A percentile compares a stretch with the other conserved stretches of the same genome.
These are phyloP conservation scores for Tribolium freemani DNA, from an alignment of 2,888 invertebrate species.

Conservation along the genomic window DNA sequence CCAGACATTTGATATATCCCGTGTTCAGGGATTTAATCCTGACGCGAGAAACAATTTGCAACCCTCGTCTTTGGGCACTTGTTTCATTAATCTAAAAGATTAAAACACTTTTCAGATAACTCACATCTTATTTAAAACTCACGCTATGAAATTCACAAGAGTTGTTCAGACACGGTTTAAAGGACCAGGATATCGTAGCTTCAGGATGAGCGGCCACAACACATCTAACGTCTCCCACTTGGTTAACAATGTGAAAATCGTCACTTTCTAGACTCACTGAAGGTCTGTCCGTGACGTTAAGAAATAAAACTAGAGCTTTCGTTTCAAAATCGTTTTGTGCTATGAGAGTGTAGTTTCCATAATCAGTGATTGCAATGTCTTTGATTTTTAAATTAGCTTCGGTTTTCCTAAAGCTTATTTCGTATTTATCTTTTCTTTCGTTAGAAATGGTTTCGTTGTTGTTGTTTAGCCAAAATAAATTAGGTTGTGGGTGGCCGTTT, in stretches of 20 bases:
- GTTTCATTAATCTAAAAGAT: constrained; percentile 49
- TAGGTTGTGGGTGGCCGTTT: constrained; percentile 72
- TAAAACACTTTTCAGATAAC: background rate
- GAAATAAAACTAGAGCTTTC: constrained; percentile 68
- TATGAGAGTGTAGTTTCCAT: constrained; percentile 73
- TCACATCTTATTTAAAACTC: constrained; percentile 40
- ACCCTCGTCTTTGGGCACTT: constrained; percentile 38
- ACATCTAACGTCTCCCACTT: constrained; percentile 69
- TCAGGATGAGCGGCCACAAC: constrained; percentile 71
- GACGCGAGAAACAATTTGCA: constrained; percentile 61
- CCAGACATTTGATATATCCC: constrained; percentile 68
- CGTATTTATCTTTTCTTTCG: constrained; percentile 51
- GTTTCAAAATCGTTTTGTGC: constrained; percentile 69
- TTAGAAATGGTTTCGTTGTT: constrained; percentile 61
- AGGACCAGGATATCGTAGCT: constrained; percentile 73
- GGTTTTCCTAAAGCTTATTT: constrained; percentile 49
- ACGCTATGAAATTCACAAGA: constrained; percentile 59
- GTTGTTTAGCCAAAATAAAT: constrained; percentile 70
- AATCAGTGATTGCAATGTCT: constrained; percentile 70
- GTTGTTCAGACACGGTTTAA: constrained; percentile 67
- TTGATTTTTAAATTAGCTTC: constrained; percentile 68
- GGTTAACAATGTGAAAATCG: constrained; percentile 68
- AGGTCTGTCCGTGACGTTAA: constrained; percentile 72
- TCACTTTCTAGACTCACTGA: constrained; percentile 63
- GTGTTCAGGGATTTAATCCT: constrained; percentile 65